phyloP scores from a whole-genome alignment of 2,888 invertebrate genomes.

The Agriopis aurantiaria region DNA sequence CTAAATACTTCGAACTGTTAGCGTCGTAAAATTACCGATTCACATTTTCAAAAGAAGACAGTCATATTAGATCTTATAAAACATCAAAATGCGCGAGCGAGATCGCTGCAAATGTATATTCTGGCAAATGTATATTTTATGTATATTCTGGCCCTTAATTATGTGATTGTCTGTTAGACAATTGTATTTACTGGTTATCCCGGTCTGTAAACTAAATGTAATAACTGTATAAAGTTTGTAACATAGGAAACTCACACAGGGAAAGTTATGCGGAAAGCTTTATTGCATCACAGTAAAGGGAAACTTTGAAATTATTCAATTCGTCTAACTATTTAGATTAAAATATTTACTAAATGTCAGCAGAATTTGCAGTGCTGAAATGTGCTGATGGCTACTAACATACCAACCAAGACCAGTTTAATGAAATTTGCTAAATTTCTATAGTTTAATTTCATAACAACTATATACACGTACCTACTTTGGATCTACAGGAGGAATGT shows the following conservation, averaged over 20 bases:
- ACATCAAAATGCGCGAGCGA: no score
- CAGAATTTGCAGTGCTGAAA: slow-evolving; percentile 2
- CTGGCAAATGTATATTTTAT: no score
- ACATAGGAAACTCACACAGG: slow-evolving; percentile 18
- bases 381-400: neutral
- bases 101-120: no score
- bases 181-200: slow-evolving; percentile 5
- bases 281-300: slow-evolving; percentile 31
- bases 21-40: no score
- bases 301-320: slow-evolving; percentile 33
- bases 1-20: no score
- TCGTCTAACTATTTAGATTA: slow-evolving; percentile 20
- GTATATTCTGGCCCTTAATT: no score
- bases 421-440: slow-evolving; percentile 2
- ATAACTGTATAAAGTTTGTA: slow-evolving; percentile 22
- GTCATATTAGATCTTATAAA: no score
- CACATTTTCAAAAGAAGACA: no score
- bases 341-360: slow-evolving; percentile 6
- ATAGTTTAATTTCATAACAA: neutral
- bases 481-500: no score
- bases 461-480: no score
- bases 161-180: neutral
- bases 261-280: slow-evolving; percentile 27
- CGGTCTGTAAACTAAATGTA: slow-evolving; percentile 19
- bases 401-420: neutral